Base-by-base conservation (phyloP, 1,140 invertebrate species). In the Neotoxoptera formosana region DNA sequence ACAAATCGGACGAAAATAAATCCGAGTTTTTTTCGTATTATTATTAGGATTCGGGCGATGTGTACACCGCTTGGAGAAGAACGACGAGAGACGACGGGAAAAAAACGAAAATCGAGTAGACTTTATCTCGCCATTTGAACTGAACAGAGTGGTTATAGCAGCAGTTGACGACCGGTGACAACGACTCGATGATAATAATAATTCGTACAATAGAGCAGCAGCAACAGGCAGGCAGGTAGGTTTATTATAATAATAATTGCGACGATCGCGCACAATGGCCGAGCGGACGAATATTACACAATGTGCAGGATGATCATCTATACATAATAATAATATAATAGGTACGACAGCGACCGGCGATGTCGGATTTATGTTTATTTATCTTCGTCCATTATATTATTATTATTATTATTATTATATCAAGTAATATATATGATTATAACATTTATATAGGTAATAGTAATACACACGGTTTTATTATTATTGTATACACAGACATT, bases 1-100 rank as follows among this genome's bases (percentile, higher is more conserved):
- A 89, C 34, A 36, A 89, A 89, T 89, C 36, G 48, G 7, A 51
- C 2, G 87, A 53, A 89, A 51, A 89, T 87, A 87, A 87, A 87
- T 87, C 86, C 87, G 48, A 34, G n/a, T n/a, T 88, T 21, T 87
- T 86, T 51, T 21, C 51, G 14, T 30, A 76, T n/a, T n/a, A 17
- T n/a, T 67, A 67, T n/a, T n/a, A 17, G n/a, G n/a, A 76, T 76
- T n/a, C n/a, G n/a, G n/a, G n/a, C n/a, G n/a, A n/a, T 4, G 3
- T n/a, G 60, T 76, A n/a, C 60, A 20, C 60, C n/a, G n/a, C n/a
- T n/a, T n/a, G n/a, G 36, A 41, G 9, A 41, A 83, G 34, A 9
- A 81, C 17, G 34, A 34, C 6, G n/a, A 83, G n/a, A 23, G 34
- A 83, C 1, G 34, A 23, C 6, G 21, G 21, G 4, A 0, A 11